These are phyloP conservation scores for Asteroscopus sphinx DNA, from an alignment of 2,888 invertebrate genomes.

Conservation along the genomic window DNA sequence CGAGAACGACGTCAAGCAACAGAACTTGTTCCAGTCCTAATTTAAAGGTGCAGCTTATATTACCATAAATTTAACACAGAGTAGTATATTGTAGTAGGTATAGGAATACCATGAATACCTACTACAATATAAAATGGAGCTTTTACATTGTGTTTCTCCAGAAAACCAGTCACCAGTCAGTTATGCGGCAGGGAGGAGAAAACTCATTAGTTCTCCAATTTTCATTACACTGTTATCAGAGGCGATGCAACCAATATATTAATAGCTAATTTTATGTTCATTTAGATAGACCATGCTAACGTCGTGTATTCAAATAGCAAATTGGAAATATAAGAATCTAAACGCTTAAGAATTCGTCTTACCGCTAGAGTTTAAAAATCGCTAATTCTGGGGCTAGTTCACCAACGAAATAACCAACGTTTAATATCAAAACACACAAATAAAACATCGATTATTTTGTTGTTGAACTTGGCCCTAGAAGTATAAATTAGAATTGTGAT, in stretches of 20 bases:
- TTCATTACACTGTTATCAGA: conserved; percentile 28
- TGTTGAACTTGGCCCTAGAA: too few species aligned
- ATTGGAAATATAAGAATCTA: conserved; percentile 41
- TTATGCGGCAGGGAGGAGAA: too few species aligned
- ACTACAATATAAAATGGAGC: conserved; percentile 37
- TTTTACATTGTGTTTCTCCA: not conserved
- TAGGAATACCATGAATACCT: too few species aligned
- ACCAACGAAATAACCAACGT: too few species aligned
- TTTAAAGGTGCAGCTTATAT: conserved; percentile 36
- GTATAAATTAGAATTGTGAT: conserved; percentile 56
- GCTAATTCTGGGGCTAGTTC: too few species aligned
- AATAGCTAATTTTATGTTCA: conserved; percentile 42
- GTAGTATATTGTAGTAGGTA: too few species aligned
- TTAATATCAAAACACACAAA: too few species aligned
- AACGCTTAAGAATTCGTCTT: conserved; percentile 44
- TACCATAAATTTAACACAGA: conserved; percentile 18
- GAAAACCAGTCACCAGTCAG: conserved; percentile 3
- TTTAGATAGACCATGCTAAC: conserved; percentile 33
- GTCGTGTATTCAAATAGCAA: conserved; percentile 37
- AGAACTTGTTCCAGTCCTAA: conserved; percentile 89
- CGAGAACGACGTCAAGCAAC: conserved; percentile 95
- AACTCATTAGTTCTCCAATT: conserved; percentile 18
- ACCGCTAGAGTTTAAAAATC: conserved; percentile 29
- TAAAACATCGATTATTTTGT: too few species aligned
- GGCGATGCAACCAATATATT: conserved; percentile 32